A percentile compares a stretch with the other conserved stretches of the same genome.
phyloP scores from a whole-genome alignment of 2,888 invertebrate genomes.

The Thymelicus sylvestris region DNA sequence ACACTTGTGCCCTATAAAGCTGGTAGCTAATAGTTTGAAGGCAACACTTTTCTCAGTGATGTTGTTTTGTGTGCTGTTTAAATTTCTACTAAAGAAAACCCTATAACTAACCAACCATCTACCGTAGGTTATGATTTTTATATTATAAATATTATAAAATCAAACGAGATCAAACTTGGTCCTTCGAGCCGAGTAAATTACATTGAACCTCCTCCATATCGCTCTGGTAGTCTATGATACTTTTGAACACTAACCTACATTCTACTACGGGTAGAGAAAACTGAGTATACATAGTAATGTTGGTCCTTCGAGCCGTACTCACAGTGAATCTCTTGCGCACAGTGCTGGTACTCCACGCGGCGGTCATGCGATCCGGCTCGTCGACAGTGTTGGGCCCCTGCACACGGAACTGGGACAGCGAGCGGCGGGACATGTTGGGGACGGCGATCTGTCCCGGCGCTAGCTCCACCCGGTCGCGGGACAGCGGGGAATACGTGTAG shows the following conservation, averaged over 20 bases:
- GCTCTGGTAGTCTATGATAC: conserved; percentile 53
- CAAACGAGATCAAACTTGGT: background rate
- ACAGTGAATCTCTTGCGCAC: conserved; percentile 69
- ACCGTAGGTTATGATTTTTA: too few relatives aligned
- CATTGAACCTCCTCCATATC: conserved; percentile 66
- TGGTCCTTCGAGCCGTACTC: conserved; percentile 45
- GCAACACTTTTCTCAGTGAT: too few relatives aligned
- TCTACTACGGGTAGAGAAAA: too few relatives aligned
- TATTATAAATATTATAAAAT: too few relatives aligned
- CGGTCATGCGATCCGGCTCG: conserved; percentile 63
- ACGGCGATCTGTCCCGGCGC: conserved; percentile 92
- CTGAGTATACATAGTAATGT: too few relatives aligned
- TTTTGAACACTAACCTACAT: too few relatives aligned
- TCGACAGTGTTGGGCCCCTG: conserved; percentile 74
- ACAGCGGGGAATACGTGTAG: conserved; percentile 93
- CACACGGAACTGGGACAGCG: conserved; percentile 84
- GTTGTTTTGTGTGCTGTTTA: too few relatives aligned
- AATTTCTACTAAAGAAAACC: too few relatives aligned
- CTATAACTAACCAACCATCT: too few relatives aligned
- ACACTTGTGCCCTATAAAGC: too few relatives aligned
- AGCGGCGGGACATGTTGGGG: conserved; percentile 95
- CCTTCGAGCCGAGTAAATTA: conserved; percentile 49
- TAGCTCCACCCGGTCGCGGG: conserved; percentile 92
- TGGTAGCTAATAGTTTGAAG: too few relatives aligned
- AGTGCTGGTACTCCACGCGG: conserved; percentile 57